Base-by-base conservation (phyloP, 2,888 invertebrate species). In the Drosophila antonietae region DNA sequence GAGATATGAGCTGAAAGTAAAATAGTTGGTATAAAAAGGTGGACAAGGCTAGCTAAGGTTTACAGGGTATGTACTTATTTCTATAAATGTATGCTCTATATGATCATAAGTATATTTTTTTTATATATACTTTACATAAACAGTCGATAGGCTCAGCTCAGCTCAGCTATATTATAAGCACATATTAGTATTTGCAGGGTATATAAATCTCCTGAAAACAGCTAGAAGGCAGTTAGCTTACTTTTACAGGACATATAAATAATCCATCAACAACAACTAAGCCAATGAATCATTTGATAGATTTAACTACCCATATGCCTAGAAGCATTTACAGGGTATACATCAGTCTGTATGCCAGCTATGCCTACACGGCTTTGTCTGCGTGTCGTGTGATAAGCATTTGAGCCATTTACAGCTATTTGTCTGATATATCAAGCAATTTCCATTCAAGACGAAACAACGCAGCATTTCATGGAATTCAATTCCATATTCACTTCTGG, bases 311-410 rank as follows among this genome's bases (percentile, higher is more conserved):
- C 1, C 15, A 15, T 3, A 47, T 49, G 9, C 1, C 1, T 0
- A 14, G 14, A 9, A 14, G 7, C 3, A 14, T 18, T 51, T 37
- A n/a, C 49, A 49, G 49, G 31, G 49, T 31, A 49, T 49, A n/a
- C 10, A 9, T 1, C n/a, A 2, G 10, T 10, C 47, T 31, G 5
- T 28, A 47, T 15, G 5, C 28, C 28, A 5, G 10, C 9, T 10
- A 28, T 2, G 2, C n/a, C n/a, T n/a, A 2, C 44, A 18, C n/a
- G 14, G 33, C 28, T 18, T 52, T 39, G 51, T 37, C 62, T 56
- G 14, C 53, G 18, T 41, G 55, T 52, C 49, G 61, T 67, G 85
- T 67, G 85, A 82, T 82, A 82, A 82, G 82, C 88, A 55, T 58
- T 82, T 85, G 56, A 80, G 72, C 68, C 58, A 79, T 85, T 83